phyloP scores from a whole-genome alignment of 2,888 invertebrate genomes.

The Halictus quadricinctus region DNA sequence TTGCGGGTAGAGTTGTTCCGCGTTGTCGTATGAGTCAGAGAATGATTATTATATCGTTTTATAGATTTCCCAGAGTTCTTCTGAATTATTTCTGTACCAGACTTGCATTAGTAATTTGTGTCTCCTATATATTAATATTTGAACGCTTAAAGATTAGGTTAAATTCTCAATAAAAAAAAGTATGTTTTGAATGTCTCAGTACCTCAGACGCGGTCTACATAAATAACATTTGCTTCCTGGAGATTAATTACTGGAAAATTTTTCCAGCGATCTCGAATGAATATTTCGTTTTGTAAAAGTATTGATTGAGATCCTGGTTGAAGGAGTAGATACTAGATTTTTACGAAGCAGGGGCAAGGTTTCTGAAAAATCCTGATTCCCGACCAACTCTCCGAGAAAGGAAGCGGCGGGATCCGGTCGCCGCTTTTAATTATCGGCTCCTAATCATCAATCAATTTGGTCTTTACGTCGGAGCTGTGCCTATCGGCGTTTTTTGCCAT shows the following conservation, averaged over 20 bases:
- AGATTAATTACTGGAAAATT: neutral
- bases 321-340: neutral
- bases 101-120: too few species aligned
- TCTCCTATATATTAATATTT: neutral
- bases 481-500: slow-evolving; percentile 68
- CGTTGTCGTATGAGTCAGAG: too few species aligned
- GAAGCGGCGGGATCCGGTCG: slow-evolving; percentile 32
- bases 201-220: neutral
- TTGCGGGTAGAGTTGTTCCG: too few species aligned
- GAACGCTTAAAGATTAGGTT: neutral
- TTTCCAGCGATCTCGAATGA: neutral
- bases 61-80: too few species aligned
- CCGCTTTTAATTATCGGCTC: slow-evolving; percentile 74
- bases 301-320: neutral
- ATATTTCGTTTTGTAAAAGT: neutral
- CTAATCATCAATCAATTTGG: slow-evolving; percentile 77
- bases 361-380: neutral
- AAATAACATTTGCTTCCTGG: neutral
- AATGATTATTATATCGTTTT: too few species aligned
- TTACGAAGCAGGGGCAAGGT: neutral
- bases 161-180: too few species aligned
- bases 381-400: neutral
- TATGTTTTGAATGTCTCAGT: too few species aligned
- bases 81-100: too few species aligned
- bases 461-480: slow-evolving; percentile 63